Conservation (phyloP, 2,888 invertebrate species). For the Scaptomyza caliginosa region DNA sequence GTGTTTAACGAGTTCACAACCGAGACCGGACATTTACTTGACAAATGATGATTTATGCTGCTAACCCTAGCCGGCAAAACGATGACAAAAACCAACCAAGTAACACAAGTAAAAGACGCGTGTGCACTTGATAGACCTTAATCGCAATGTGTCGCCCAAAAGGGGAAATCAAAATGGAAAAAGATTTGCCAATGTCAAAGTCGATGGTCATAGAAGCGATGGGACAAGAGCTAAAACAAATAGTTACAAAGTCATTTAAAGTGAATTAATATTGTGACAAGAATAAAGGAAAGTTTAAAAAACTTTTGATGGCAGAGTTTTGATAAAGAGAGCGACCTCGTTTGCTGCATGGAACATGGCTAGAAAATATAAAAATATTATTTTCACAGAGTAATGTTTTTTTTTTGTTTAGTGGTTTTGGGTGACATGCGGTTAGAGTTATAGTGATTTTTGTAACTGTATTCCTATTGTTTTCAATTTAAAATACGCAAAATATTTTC, state of each 20-base stretch:
- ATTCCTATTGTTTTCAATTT: too few relatives aligned
- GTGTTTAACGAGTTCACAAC: conserved; percentile 24
- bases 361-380: not conserved
- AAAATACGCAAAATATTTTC: too few relatives aligned
- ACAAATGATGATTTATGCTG: conserved; percentile 68
- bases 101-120: conserved; percentile 33
- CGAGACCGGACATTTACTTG: conserved; percentile 51
- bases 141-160: not conserved
- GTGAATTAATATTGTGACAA: conserved; percentile 52
- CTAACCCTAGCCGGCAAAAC: conserved; percentile 7
- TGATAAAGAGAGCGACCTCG: not conserved
- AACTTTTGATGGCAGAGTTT: not conserved
- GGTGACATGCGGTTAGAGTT: too few relatives aligned
- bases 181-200: conserved; percentile 21
- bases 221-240: conserved; percentile 37
- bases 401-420: too few relatives aligned
- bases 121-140: conserved; percentile 37
- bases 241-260: conserved; percentile 64
- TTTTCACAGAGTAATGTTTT: too few relatives aligned
- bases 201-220: not conserved
- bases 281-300: not conserved
- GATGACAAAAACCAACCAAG: conserved; percentile 13
- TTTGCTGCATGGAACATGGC: not conserved
- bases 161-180: conserved; percentile 5
- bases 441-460: too few relatives aligned